These are phyloP conservation scores for Zaprionus vittiger DNA, from an alignment of 1,140 invertebrate species.

Conservation along the genomic window DNA sequence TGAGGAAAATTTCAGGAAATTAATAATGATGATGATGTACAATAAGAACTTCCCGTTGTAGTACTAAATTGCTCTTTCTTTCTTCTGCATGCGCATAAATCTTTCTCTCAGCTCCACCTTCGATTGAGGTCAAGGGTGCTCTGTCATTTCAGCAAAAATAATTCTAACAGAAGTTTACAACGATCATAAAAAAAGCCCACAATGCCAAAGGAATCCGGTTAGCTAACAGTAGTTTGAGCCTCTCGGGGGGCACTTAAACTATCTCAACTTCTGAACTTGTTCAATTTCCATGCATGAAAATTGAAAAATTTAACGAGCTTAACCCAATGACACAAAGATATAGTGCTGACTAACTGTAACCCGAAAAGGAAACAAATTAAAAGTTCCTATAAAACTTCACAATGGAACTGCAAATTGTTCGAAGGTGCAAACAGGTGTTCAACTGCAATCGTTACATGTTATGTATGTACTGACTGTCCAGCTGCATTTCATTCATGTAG, in stretches of 20 bases:
- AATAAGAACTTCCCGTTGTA: not conserved
- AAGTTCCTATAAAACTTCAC: not conserved
- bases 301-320: constrained; percentile 3
- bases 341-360: not conserved
- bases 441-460: not conserved
- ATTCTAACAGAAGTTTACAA: not conserved
- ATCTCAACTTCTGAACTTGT: not conserved
- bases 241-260: not conserved
- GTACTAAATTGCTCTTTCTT: not conserved
- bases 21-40: not conserved
- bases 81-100: not conserved
- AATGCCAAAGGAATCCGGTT: not conserved
- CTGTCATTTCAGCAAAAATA: not conserved
- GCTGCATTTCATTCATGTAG: constrained; percentile 11
- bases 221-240: not conserved
- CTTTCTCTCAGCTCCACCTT: not conserved
- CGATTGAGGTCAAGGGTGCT: not conserved
- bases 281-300: not conserved
- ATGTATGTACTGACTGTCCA: constrained; percentile 19
- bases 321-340: constrained; percentile 14
- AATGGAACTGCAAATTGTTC: constrained; percentile 1
- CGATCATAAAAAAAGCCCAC: not conserved
- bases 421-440: constrained; percentile 39
- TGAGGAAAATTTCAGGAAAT: not conserved
- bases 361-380: not conserved